Percentiles rank a stretch among this genome's conserved stretches.
These are phyloP conservation scores for Elysia crispata DNA, from an alignment of 2,888 invertebrate genomes.

Conservation along the genomic window DNA sequence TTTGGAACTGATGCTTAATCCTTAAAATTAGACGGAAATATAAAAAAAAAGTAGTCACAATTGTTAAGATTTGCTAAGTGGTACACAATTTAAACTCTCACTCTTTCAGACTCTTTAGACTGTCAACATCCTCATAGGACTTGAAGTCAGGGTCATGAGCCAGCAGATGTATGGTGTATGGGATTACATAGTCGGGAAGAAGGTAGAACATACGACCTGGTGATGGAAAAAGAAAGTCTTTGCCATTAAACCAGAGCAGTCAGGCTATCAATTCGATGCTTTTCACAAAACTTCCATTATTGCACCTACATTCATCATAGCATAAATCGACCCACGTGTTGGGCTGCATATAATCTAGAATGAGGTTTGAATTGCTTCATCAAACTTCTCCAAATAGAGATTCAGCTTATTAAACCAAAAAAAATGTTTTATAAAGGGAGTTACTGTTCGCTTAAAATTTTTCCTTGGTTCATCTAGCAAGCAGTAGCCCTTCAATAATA, in stretches of 20 bases:
- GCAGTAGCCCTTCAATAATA: neutral
- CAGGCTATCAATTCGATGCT: no score
- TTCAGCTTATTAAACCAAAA: no score
- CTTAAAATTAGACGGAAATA: neutral
- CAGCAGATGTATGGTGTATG: conserved; percentile 95
- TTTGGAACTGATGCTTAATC: no score
- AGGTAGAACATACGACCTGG: conserved; percentile 72
- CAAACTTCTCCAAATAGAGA: no score
- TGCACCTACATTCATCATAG: neutral
- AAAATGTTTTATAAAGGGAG: no score
- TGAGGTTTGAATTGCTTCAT: no score
- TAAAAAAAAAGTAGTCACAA: neutral
- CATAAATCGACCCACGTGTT: no score
- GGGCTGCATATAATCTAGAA: no score
- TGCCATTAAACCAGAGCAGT: no score
- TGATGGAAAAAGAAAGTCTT: conserved; percentile 40
- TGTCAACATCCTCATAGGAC: conserved; percentile 85
- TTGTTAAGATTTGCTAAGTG: no score
- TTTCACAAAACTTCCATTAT: neutral
- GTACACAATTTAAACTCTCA: conserved; percentile 59
- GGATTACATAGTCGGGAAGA: conserved; percentile 97
- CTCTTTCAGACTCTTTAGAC: conserved; percentile 85
- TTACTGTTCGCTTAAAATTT: no score
- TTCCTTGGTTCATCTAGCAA: neutral
- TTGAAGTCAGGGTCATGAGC: conserved; percentile 94